These are phyloP conservation scores for Clarias gariepinus DNA, from an alignment of 2,113 vertebrate genomes.

Conservation along the genomic window DNA sequence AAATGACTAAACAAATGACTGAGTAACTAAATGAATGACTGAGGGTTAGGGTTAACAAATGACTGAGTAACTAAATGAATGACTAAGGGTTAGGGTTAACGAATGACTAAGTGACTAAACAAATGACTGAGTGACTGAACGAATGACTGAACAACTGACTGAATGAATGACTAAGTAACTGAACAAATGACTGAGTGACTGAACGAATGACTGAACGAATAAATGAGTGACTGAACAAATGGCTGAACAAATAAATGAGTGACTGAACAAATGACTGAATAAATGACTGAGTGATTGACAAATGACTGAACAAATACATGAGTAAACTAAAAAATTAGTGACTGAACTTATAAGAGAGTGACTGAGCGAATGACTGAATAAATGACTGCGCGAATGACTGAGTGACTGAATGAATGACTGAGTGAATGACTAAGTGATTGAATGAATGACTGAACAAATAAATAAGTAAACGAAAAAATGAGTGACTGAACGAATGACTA, in stretches of 20 bases:
- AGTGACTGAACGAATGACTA: constrained; percentile 41
- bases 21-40: neutral
- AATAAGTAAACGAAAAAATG: no score
- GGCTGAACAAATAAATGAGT: neutral
- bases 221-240: neutral
- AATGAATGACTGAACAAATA: neutral
- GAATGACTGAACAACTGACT: neutral
- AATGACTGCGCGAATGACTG: neutral
- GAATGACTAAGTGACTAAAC: neutral
- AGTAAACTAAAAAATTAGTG: fast-evolving
- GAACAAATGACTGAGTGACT: neutral
- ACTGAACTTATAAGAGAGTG: neutral
- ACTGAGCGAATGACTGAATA: neutral
- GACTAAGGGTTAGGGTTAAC: no score
- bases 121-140: neutral
- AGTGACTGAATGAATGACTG: neutral
- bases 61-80: neutral
- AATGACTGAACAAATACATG: no score
- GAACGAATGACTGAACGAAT: neutral
- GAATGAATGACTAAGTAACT: neutral
- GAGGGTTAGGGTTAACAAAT: no score
- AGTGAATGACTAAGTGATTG: neutral
- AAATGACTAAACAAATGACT: neutral
- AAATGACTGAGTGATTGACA: neutral
- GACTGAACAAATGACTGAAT: neutral